These are phyloP conservation scores for Gopherus evgoodei DNA, from an alignment of 2,113 vertebrate genomes.

Conservation along the genomic window DNA sequence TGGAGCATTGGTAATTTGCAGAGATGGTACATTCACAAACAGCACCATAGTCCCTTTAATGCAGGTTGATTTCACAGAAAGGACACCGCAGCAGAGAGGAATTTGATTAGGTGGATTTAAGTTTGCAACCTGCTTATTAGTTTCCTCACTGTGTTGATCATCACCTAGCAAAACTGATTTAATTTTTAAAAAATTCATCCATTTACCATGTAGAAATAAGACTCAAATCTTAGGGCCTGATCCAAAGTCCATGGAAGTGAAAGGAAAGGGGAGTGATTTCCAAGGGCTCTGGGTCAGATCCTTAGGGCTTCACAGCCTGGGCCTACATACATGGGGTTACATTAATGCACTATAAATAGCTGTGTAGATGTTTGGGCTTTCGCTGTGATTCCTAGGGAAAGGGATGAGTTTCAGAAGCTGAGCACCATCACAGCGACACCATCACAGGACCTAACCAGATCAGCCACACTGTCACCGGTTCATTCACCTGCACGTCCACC, in stretches of 20 bases:
- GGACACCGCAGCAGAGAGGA: conserved; percentile 67
- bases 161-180: conserved; percentile 27
- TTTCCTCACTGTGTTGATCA: conserved; percentile 18
- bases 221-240: not conserved
- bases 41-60: conserved; percentile 56
- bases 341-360: too few relatives aligned
- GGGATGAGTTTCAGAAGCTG: not conserved
- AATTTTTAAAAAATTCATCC: not conserved
- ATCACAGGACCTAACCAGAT: too few relatives aligned
- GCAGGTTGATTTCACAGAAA: conserved; percentile 72
- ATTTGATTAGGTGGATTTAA: conserved; percentile 65
- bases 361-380: not conserved
- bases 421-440: not conserved
- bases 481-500: too few relatives aligned
- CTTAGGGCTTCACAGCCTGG: not conserved
- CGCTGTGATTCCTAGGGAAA: not conserved
- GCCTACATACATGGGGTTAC: too few relatives aligned
- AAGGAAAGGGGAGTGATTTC: rapidly evolving
- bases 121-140: conserved; percentile 49
- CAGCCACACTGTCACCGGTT: too few relatives aligned
- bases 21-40: conserved; percentile 80
- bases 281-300: not conserved
- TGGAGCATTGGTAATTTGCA: conserved; percentile 75
- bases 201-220: not conserved
- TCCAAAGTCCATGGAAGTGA: conserved; percentile 7